phyloP scores from a whole-genome alignment of 1,140 invertebrate species.

The Stegodyphus dumicola region DNA sequence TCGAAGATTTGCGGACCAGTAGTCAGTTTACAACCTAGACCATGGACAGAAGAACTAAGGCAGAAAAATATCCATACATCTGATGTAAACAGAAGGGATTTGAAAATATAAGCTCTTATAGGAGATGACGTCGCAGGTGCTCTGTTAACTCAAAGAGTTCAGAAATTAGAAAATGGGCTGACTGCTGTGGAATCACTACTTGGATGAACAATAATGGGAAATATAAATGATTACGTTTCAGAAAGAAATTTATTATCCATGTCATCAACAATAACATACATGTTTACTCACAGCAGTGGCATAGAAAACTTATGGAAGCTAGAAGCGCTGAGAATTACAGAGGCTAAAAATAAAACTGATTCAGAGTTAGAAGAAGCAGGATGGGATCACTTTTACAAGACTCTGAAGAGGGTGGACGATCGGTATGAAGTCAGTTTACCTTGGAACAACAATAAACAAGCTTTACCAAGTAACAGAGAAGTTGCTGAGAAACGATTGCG shows the following conservation, averaged over 20 bases:
- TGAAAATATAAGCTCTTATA: no score
- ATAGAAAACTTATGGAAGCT: background rate
- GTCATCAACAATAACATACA: background rate
- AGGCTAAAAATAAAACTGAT: background rate
- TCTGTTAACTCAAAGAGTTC: background rate
- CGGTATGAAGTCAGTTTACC: conserved; percentile 9
- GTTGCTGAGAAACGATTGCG: background rate
- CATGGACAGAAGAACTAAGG: no score
- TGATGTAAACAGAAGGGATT: no score
- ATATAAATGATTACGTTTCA: background rate
- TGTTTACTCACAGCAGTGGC: background rate
- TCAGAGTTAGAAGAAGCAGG: no score
- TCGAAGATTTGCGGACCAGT: background rate
- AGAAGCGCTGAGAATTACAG: background rate
- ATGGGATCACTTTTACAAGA: no score
- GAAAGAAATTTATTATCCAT: background rate
- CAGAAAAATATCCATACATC: no score
- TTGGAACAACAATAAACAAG: background rate
- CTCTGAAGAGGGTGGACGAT: no score
- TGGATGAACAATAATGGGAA: background rate
- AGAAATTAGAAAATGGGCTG: background rate
- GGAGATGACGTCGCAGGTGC: background rate
- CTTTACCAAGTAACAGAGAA: conserved; percentile 5
- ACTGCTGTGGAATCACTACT: background rate
- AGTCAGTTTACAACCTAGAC: background rate